Evolutionary conservation across 2,113 vertebrate species (phyloP).

Genomic region (Chaenogobius annularis): DNA sequence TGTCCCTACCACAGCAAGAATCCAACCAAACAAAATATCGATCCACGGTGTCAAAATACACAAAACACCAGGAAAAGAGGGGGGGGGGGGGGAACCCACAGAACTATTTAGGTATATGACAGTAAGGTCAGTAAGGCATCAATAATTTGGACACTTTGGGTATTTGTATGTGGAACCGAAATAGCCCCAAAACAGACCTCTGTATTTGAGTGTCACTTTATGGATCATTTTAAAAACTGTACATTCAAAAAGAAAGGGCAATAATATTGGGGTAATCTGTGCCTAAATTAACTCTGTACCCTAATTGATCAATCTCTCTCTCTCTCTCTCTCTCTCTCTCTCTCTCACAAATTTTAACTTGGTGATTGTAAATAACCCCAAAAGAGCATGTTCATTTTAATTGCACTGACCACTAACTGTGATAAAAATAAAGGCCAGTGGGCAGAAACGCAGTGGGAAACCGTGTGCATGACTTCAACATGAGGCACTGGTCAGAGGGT

Average conservation of each 20-base stretch:
- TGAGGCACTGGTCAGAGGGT: conserved; percentile 5
- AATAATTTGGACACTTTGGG: not conserved
- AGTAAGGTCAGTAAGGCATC: not conserved
- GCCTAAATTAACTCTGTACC: not conserved
- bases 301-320: not conserved
- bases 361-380: conserved; percentile 12
- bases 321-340: not conserved
- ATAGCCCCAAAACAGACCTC: not conserved
- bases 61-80: not conserved
- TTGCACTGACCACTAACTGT: conserved; percentile 24
- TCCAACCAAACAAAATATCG: conserved; percentile 46
- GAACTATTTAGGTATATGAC: not conserved
- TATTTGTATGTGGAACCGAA: not conserved
- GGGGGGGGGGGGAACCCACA: not conserved
- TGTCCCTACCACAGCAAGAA: conserved; percentile 48
- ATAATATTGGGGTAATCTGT: not conserved
- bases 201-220: not conserved
- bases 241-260: not conserved
- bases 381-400: conserved; percentile 39
- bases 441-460: conserved; percentile 21
- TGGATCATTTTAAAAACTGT: not conserved
- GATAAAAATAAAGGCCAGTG: conserved; percentile 42
- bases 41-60: conserved; percentile 6
- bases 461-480: conserved; percentile 29
- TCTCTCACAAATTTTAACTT: not conserved